Percentiles rank a stretch among this genome's conserved stretches.
phyloP scores from a whole-genome alignment of 1,140 invertebrate genomes.

The Platorchestia sp. region DNA sequence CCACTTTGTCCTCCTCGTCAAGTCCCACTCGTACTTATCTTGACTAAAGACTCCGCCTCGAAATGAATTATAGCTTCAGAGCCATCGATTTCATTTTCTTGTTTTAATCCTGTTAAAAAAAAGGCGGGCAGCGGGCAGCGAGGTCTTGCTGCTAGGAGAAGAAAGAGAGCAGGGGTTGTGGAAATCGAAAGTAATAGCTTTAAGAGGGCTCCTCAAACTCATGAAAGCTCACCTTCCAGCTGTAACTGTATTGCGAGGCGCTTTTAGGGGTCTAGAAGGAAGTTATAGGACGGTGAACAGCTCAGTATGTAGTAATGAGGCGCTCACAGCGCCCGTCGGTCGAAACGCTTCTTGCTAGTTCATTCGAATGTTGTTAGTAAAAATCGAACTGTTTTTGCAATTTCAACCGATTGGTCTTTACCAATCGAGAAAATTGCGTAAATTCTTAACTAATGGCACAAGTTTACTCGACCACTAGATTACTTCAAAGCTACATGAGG shows the following conservation, averaged over 20 bases:
- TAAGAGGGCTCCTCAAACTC: background rate
- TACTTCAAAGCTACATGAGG: background rate
- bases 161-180: background rate
- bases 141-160: background rate
- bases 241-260: no score
- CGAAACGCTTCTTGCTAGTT: no score
- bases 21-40: slow-evolving; percentile 14
- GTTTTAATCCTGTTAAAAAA: background rate
- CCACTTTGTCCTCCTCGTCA: slow-evolving; percentile 8
- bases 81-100: background rate
- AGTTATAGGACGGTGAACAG: no score
- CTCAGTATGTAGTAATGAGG: no score
- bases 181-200: background rate
- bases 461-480: background rate
- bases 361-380: no score
- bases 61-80: background rate
- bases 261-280: no score
- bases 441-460: background rate
- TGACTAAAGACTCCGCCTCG: background rate
- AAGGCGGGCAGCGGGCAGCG: background rate
- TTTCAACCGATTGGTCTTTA: no score
- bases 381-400: no score
- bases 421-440: background rate
- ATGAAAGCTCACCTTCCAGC: background rate
- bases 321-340: no score